Evolutionary conservation across 2,113 vertebrate species (phyloP).

Genomic region (Proterorhinus semilunaris): DNA sequence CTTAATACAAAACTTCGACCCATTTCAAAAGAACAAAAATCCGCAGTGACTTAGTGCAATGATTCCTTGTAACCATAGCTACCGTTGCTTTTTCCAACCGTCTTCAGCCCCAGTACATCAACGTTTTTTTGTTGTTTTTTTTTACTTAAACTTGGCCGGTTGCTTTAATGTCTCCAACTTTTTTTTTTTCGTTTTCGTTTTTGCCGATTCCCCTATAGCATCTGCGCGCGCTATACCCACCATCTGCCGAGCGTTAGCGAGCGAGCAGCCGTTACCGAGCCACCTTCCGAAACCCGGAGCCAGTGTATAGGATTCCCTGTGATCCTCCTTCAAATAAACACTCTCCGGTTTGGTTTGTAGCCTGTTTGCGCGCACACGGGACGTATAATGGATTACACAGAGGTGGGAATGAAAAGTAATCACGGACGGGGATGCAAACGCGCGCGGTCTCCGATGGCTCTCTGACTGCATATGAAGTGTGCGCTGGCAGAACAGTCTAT

Average conservation of each 20-base stretch:
- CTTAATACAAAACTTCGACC: too few species aligned
- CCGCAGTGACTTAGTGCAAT: too few species aligned
- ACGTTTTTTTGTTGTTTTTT: not conserved
- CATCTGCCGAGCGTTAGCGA: conserved; percentile 4
- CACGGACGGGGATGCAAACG: conserved; percentile 22
- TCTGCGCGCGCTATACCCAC: conserved; percentile 2
- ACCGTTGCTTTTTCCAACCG: not conserved
- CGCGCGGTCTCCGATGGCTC: conserved; percentile 18
- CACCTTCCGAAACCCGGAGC: not conserved
- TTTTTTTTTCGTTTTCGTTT: too few species aligned
- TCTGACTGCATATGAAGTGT: not conserved
- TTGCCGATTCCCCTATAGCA: conserved; percentile 11
- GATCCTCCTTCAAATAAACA: conserved; percentile 1
- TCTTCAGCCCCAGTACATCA: not conserved
- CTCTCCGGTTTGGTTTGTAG: not conserved
- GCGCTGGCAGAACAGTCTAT: too few species aligned
- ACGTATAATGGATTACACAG: conserved; percentile 3
- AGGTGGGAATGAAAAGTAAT: conserved; percentile 48
- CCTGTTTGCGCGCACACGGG: not conserved
- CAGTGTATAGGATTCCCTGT: conserved; percentile 1
- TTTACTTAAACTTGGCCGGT: not conserved
- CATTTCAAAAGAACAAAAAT: too few species aligned
- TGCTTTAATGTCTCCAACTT: not conserved
- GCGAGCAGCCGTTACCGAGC: not conserved
- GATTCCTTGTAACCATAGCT: conserved; percentile 16